These are phyloP conservation scores for Chiloscyllium punctatum DNA, from an alignment of 2,797 vertebrate species.

Conservation along the genomic window DNA sequence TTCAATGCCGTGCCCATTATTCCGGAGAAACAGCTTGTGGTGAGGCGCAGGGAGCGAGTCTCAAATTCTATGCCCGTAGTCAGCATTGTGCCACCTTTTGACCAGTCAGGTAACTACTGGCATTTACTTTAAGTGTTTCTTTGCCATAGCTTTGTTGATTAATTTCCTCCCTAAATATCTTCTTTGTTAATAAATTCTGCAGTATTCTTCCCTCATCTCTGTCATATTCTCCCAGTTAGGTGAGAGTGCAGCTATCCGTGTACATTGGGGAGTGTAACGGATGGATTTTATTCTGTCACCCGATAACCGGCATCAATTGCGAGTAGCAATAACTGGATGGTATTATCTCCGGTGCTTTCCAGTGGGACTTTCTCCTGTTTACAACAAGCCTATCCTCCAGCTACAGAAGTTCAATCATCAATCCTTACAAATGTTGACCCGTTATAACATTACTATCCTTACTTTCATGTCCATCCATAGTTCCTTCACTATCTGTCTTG, in stretches of 20 bases:
- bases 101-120: not conserved
- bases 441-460: not conserved
- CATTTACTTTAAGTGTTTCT: not conserved
- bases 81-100: not conserved
- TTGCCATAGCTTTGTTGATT: not conserved
- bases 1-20: not conserved
- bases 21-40: not conserved
- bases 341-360: not conserved
- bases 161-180: not conserved
- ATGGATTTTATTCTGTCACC: not conserved
- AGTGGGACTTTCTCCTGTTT: not conserved
- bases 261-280: not conserved
- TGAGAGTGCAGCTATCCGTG: not conserved
- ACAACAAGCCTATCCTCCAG: not conserved
- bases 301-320: not conserved
- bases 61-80: not conserved
- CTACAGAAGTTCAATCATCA: not conserved
- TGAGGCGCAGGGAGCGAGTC: not conserved
- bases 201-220: not conserved
- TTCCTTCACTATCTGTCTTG: not conserved
- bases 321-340: not conserved
- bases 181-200: no score
- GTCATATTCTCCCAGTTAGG: not conserved
- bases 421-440: not conserved
- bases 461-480: not conserved